Conservation (phyloP, 2,113 vertebrate species). For the Osmerus mordax region DNA sequence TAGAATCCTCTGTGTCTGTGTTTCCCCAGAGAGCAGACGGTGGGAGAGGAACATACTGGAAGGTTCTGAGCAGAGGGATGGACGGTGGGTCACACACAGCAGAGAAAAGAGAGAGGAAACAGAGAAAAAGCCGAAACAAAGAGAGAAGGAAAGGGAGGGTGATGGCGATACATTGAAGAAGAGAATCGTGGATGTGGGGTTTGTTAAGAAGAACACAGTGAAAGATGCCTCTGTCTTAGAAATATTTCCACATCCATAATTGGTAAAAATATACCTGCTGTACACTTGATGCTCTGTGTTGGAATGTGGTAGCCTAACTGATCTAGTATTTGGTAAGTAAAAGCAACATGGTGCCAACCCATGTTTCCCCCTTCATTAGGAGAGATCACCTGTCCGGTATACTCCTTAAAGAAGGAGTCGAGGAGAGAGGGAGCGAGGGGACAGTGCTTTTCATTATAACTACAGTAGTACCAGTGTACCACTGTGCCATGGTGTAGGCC, state of each 20-base stretch:
- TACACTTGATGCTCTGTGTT: too few species aligned
- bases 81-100: slow-evolving; percentile 35
- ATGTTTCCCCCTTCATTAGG: too few species aligned
- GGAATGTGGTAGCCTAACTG: too few species aligned
- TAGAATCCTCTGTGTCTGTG: slow-evolving; percentile 64
- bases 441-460: not conserved
- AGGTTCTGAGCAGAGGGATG: slow-evolving; percentile 38
- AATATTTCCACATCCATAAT: slow-evolving; percentile 30
- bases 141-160: slow-evolving; percentile 4
- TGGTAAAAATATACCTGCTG: not conserved
- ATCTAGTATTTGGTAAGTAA: not conserved
- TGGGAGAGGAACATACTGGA: slow-evolving; percentile 43
- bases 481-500: slow-evolving; percentile 17
- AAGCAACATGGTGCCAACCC: not conserved
- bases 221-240: slow-evolving; percentile 52
- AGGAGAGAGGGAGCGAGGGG: not conserved
- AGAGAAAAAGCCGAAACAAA: not conserved
- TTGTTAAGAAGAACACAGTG: slow-evolving; percentile 46
- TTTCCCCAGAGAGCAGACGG: slow-evolving; percentile 43
- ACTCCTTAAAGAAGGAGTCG: not conserved
- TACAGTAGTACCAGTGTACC: not conserved
- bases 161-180: not conserved
- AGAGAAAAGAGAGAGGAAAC: slow-evolving; percentile 1
- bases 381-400: not conserved
- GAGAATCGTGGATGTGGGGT: not conserved